Evolutionary conservation across 2,797 vertebrate species (phyloP).

Genomic region (Acestrorhynchus altus): DNA sequence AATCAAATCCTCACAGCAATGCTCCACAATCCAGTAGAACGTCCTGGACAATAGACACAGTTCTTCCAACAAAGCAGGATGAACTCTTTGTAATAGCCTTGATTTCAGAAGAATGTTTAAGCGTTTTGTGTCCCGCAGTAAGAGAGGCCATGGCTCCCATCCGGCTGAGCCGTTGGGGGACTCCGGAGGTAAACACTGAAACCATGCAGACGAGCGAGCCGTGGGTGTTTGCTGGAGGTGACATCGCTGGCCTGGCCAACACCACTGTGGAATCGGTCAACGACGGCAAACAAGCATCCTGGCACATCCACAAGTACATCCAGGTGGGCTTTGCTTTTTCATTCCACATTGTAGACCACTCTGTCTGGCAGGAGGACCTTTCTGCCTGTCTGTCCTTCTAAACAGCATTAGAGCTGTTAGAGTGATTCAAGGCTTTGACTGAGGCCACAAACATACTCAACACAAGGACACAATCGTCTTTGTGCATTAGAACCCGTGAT

Average conservation of each 20-base stretch:
- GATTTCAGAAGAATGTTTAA: no score
- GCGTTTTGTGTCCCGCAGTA: background rate
- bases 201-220: constrained; percentile 94
- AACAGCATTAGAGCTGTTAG: background rate
- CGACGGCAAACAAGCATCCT: constrained; percentile 95
- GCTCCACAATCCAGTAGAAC: no score
- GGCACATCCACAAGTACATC: constrained; percentile 89
- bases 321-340: background rate
- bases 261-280: constrained; percentile 94
- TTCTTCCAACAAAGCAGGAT: no score
- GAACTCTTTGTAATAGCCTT: no score
- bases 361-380: background rate
- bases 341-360: background rate
- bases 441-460: no score
- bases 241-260: constrained; percentile 88
- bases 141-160: background rate
- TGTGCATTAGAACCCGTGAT: no score
- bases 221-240: constrained; percentile 93
- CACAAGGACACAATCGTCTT: no score
- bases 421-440: constrained; percentile 23
- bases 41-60: no score
- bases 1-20: no score
- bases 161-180: constrained; percentile 66
- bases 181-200: constrained; percentile 87
- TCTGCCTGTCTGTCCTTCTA: constrained; percentile 1